A percentile compares a stretch with the other conserved stretches of the same genome.
Conservation (phyloP, 92 coral and sea anemone species). For the Chrysogorgia sp. region DNA sequence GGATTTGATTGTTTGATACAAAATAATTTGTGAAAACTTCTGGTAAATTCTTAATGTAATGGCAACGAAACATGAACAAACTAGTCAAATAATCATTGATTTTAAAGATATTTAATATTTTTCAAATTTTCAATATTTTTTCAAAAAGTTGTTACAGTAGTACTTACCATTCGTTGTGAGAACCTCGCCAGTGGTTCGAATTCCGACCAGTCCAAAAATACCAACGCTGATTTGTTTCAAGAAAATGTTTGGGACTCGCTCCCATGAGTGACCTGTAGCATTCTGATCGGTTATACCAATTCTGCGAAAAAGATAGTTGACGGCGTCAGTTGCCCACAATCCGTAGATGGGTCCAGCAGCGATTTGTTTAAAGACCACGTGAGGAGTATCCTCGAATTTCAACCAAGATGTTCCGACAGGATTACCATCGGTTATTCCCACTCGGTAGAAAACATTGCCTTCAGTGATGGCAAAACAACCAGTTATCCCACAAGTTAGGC, state of each 20-base stretch:
- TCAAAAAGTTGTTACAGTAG: background rate
- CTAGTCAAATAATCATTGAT: too few species aligned
- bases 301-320: background rate
- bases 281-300: slow-evolving; percentile 3
- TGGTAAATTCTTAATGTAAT: too few species aligned
- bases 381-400: background rate
- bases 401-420: slow-evolving; percentile 6
- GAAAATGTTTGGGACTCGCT: slow-evolving; percentile 1
- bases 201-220: slow-evolving; percentile 17
- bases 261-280: slow-evolving; percentile 11
- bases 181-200: background rate
- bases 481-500: slow-evolving; percentile 16
- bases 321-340: slow-evolving; percentile 4
- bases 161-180: slow-evolving; percentile 7
- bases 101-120: too few species aligned
- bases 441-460: background rate
- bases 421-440: background rate
- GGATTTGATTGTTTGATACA: too few species aligned
- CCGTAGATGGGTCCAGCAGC: slow-evolving; percentile 21
- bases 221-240: slow-evolving; percentile 4
- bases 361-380: background rate
- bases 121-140: background rate
- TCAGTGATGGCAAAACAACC: slow-evolving; percentile 3
- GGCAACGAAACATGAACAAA: background rate
- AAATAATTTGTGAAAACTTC: too few species aligned